Base-by-base conservation (phyloP, 2,797 vertebrate genomes). In the Hipposideros larvatus region DNA sequence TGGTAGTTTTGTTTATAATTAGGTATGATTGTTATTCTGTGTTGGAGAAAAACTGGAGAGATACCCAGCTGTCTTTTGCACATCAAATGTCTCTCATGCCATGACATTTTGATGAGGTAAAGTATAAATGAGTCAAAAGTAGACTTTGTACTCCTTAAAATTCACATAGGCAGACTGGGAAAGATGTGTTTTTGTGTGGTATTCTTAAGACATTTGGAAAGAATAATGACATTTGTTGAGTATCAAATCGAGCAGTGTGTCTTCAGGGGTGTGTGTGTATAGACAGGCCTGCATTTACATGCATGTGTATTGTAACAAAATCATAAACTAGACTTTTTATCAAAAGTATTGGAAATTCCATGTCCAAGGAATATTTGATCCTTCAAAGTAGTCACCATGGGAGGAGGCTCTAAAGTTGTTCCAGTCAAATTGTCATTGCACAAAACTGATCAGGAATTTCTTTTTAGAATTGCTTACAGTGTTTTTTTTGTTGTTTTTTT, bases 401-500 rank as follows among this genome's bases (percentile, higher is more conserved):
- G 37, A 73, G 53, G 8, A 73, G 53, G 8, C 13, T 43, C 24
- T 51, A n/a, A 80, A 75, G 24, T 57, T 84, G 65, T 79, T 93
- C 46, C 14, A 94, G 24, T 65, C 48, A 82, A 48, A 15, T 90
- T 85, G 41, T 92, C 51, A 80, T 74, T 24, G 3, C 53, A 73
- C 18, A 92, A 70, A 91, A 61, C 15, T 37, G 28, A 63, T 95
- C 63, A 94, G 28, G 46, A 87, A 70, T 87, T 70, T 85, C 57
- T 75, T 28, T 96, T 95, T 82, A 82, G 37, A 84, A 92, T 92
- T 79, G 2, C 53, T 90, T 46, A 53, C 2, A 55, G 28, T 85
- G 8, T 90, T 93, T 53, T 97, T 93, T 84, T 92, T 43, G 46
- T 48, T 48, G 46, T 48, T 9, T 48, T 8, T 48, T 48, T 48